Evolutionary conservation across 2,888 invertebrate genomes (phyloP).

Genomic region (Aradus depressus): DNA sequence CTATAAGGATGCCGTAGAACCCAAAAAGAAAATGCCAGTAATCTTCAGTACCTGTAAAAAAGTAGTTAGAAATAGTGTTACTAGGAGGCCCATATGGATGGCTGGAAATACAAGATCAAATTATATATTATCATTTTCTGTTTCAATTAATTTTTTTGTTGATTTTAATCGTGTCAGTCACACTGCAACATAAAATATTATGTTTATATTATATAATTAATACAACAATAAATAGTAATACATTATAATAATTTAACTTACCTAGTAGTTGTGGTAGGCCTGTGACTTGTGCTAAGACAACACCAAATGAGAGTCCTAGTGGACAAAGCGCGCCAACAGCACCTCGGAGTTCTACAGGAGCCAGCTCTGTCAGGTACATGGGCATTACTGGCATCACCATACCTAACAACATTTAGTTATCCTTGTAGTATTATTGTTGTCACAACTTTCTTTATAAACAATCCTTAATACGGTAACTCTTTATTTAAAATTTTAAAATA

Average conservation of each 20-base stretch:
- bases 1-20: conserved; percentile 55
- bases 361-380: conserved; percentile 81
- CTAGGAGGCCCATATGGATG: no score
- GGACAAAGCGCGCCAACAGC: conserved; percentile 75
- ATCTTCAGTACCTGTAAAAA: conserved; percentile 40
- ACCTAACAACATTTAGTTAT: conserved; percentile 41
- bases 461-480: background rate
- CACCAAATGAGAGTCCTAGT: conserved; percentile 65
- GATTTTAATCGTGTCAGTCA: no score
- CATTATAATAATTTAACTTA: conserved; percentile 35
- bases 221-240: no score
- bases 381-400: conserved; percentile 77
- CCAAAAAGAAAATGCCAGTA: conserved; percentile 70
- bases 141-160: no score
- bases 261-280: conserved; percentile 54
- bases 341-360: conserved; percentile 67
- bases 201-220: background rate
- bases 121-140: no score
- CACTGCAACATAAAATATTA: no score
- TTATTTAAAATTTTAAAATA: background rate
- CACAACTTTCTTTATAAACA: no score
- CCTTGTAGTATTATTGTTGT: background rate
- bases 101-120: no score
- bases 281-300: conserved; percentile 60
- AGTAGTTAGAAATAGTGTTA: no score